Evolutionary conservation across 2,888 invertebrate genomes (phyloP).

Genomic region (Nemotelus pantherinus): DNA sequence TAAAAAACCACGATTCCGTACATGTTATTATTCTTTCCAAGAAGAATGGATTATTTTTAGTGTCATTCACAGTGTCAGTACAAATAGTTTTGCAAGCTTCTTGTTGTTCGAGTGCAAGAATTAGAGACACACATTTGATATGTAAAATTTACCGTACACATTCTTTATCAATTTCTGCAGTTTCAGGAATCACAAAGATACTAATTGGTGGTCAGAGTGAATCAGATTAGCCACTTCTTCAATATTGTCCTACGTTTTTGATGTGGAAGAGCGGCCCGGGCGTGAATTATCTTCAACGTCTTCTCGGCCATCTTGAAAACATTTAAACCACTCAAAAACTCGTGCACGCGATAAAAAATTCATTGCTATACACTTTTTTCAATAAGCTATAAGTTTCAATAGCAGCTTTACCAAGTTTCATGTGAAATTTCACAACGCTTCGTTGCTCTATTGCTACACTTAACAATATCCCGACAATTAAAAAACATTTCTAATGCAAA

Average conservation of each 20-base stretch:
- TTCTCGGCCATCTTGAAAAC: background rate
- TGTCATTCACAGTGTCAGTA: background rate
- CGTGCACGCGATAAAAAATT: background rate
- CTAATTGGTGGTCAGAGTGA: background rate
- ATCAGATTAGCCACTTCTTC: background rate
- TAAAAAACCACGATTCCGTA: background rate
- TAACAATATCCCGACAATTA: background rate
- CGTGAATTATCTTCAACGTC: too few species aligned
- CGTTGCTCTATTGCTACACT: constrained; percentile 6
- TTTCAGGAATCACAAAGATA: background rate
- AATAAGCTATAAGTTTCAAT: constrained; percentile 9
- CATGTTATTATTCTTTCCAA: constrained; percentile 1
- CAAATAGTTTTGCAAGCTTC: background rate
- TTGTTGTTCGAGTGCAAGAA: background rate
- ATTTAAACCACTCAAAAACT: background rate
- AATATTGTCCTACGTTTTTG: background rate
- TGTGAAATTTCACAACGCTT: background rate
- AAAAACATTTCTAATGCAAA: background rate
- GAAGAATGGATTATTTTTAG: background rate
- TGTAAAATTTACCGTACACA: background rate
- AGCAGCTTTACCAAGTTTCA: background rate
- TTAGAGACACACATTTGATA: background rate
- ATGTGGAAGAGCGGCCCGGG: background rate
- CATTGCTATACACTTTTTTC: background rate
- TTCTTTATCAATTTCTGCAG: background rate